Evolutionary conservation across 2,888 invertebrate species (phyloP), one percentile per base, ranked within the genome.

Genomic region (Villa cingulata): DNA sequence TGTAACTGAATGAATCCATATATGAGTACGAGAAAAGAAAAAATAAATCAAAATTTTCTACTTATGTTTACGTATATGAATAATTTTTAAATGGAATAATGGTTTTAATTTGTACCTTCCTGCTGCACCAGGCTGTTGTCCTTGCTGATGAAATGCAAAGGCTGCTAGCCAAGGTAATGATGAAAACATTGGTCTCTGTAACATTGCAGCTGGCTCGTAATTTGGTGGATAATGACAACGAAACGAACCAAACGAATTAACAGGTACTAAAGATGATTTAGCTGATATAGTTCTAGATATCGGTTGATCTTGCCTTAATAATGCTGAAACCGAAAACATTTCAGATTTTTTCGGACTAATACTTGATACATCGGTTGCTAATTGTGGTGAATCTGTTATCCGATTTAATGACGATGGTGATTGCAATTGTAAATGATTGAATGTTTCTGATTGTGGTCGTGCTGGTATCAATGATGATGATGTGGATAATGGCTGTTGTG

Each of bases 321-420:
- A 70, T 1, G 88, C 88, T 53, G 83, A 86, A 37, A 89, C 87
- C 46, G 86, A 86, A 67, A 88, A 89, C 20, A 83, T 76, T 69
- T 87, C 87, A 15, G 86, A 86, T 71, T 83, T 79, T 65, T 83
- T 83, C 12, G 74, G 50, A 43, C 64, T 59, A 51, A 62, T 62
- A 38, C 59, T 56, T 47, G 62, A 62, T 45, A 60, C 68, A 1
- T 46, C 0, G 70, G 68, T 48, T 70, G 72, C 45, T n/a, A n/a
- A n/a, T 17, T 44, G 20, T 9, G 62, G 62, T 17, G 64, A 55
- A 17, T 55, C 58, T 9, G 61, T 62, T 51, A 75, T 59, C 14
- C 61, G 50, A n/a, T 6, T 20, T 29, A 46, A 37, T 9, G 48
- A 27, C 7, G 49, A 34, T 20, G 36, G 20, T 19, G 16, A 19